Evolutionary conservation across 2,113 vertebrate genomes (phyloP).

Genomic region (Xenopus tropicalis): DNA sequence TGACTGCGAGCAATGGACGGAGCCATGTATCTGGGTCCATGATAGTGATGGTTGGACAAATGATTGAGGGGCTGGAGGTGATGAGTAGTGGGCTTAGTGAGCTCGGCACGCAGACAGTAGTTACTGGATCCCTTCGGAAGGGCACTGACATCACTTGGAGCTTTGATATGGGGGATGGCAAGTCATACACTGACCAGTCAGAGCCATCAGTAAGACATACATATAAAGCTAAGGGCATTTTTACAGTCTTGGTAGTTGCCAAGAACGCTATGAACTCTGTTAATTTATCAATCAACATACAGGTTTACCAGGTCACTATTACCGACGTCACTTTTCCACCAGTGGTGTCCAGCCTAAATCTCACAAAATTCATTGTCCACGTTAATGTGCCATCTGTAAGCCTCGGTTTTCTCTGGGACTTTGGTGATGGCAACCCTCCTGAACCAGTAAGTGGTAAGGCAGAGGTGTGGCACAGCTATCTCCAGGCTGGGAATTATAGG

Average conservation of each 20-base stretch:
- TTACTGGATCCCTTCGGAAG: slow-evolving; percentile 54
- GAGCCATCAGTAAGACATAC: slow-evolving; percentile 52
- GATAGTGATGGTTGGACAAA: slow-evolving; percentile 55
- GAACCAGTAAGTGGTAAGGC: slow-evolving; percentile 50
- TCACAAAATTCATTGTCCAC: slow-evolving; percentile 48
- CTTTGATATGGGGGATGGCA: slow-evolving; percentile 70
- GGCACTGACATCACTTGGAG: slow-evolving; percentile 61
- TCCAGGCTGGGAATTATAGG: slow-evolving; percentile 52
- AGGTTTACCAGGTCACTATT: slow-evolving; percentile 59
- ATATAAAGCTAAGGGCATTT: slow-evolving; percentile 61
- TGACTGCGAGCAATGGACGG: slow-evolving; percentile 60
- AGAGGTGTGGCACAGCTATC: slow-evolving; percentile 55
- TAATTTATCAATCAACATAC: slow-evolving; percentile 47
- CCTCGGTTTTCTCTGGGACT: slow-evolving; percentile 64
- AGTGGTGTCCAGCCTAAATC: slow-evolving; percentile 51
- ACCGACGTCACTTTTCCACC: slow-evolving; percentile 52
- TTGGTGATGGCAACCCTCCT: slow-evolving; percentile 58
- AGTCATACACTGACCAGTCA: slow-evolving; percentile 46
- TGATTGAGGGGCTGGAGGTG: slow-evolving; percentile 57
- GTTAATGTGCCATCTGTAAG: slow-evolving; percentile 52
- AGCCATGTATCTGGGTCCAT: slow-evolving; percentile 49
- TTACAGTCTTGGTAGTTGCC: slow-evolving; percentile 55
- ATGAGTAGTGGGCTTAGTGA: slow-evolving; percentile 53
- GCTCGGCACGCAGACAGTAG: slow-evolving; percentile 48
- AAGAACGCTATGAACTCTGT: slow-evolving; percentile 56